Conservation (phyloP, 2,113 vertebrate species). For the Tichodroma muraria region DNA sequence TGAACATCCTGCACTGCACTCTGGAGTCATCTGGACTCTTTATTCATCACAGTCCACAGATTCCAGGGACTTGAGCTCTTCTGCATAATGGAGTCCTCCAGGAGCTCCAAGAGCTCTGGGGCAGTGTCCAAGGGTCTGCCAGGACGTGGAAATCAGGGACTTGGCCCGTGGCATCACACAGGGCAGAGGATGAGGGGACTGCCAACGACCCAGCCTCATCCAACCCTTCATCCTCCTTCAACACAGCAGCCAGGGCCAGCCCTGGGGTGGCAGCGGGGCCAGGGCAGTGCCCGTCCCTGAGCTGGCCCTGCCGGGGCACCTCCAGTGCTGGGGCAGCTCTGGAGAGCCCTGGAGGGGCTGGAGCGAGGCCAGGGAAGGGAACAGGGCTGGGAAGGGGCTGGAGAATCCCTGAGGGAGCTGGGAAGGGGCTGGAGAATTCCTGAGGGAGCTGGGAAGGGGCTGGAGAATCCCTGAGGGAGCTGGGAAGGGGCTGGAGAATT, state of each 20-base stretch:
- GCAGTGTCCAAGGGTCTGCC: rapidly evolving
- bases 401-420: too few species aligned
- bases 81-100: rapidly evolving
- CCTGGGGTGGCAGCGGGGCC: neutral
- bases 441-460: too few species aligned
- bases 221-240: neutral
- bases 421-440: too few species aligned
- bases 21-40: neutral
- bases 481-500: too few species aligned
- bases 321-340: neutral
- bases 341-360: neutral
- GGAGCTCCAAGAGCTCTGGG: neutral
- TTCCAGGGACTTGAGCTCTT: neutral
- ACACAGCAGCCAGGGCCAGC: neutral
- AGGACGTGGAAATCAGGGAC: neutral
- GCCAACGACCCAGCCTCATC: neutral
- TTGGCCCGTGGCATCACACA: too few species aligned
- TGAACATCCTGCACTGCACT: neutral
- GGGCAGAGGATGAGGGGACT: neutral
- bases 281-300: neutral
- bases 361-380: neutral
- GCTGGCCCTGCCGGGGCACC: neutral
- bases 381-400: neutral
- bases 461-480: too few species aligned
- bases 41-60: neutral